Evolutionary conservation across 1,140 invertebrate genomes (phyloP).

Genomic region (Metopolophium dirhodum): DNA sequence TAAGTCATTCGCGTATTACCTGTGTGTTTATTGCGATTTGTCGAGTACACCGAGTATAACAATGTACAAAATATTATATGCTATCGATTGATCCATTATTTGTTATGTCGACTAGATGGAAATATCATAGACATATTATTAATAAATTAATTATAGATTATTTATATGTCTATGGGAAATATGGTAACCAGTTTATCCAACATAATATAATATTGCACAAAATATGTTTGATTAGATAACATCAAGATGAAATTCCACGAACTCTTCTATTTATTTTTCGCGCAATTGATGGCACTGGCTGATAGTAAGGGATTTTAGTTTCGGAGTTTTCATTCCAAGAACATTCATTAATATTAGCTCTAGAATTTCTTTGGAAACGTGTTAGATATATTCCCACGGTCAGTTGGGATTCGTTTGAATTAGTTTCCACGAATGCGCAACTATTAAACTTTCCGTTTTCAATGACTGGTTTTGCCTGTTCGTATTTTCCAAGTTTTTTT

Average conservation of each 20-base stretch:
- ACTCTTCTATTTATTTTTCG: background rate
- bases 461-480: background rate
- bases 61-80: no score
- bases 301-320: background rate
- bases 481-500: no score
- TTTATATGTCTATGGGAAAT: no score
- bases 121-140: no score
- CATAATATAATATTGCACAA: background rate
- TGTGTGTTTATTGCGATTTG: no score
- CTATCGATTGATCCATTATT: background rate
- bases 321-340: background rate
- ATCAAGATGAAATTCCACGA: background rate
- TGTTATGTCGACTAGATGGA: background rate
- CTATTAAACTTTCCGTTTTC: background rate
- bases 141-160: no score
- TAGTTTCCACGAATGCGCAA: background rate
- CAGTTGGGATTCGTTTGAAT: background rate
- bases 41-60: no score
- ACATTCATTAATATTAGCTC: background rate
- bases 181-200: background rate
- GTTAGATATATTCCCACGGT: background rate
- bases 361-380: background rate
- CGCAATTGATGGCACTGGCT: background rate
- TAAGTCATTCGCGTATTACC: background rate
- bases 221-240: background rate